These are phyloP conservation scores for Salvelinus fontinalis DNA, from an alignment of 2,113 vertebrate genomes.

Conservation along the genomic window DNA sequence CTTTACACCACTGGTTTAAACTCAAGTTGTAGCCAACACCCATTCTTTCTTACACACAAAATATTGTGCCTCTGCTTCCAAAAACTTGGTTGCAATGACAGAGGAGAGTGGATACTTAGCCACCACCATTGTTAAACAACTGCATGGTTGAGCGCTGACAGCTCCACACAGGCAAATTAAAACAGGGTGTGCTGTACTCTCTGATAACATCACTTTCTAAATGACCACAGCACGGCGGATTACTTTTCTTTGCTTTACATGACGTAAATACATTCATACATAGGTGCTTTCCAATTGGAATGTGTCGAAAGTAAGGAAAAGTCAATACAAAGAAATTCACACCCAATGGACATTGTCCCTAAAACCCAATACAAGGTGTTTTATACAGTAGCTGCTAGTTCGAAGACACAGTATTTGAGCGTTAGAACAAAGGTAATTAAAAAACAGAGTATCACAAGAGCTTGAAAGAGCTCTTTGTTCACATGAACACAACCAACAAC, in stretches of 20 bases:
- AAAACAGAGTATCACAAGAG: neutral
- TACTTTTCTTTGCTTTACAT: neutral
- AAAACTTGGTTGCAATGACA: conserved; percentile 6
- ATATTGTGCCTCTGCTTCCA: neutral
- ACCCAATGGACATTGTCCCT: neutral
- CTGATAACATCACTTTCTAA: conserved; percentile 45
- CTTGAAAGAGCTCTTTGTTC: neutral
- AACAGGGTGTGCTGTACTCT: conserved; percentile 40
- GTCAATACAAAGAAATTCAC: neutral
- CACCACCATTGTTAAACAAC: conserved; percentile 57
- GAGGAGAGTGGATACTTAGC: conserved; percentile 20
- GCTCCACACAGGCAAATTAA: conserved; percentile 24
- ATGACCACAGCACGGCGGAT: neutral
- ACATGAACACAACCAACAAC: neutral
- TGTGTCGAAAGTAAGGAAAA: conserved; percentile 1
- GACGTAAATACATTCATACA: neutral
- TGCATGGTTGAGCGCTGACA: conserved; percentile 33
- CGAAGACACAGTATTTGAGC: neutral
- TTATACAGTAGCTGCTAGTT: neutral
- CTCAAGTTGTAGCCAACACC: neutral
- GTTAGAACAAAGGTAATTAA: neutral
- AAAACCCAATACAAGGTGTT: neutral
- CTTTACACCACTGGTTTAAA: no score
- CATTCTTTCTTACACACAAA: neutral
- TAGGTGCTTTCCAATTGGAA: neutral